Evolutionary conservation across 2,888 invertebrate species (phyloP), one percentile per base, ranked within the genome.

Genomic region (Conchocele bisecta): DNA sequence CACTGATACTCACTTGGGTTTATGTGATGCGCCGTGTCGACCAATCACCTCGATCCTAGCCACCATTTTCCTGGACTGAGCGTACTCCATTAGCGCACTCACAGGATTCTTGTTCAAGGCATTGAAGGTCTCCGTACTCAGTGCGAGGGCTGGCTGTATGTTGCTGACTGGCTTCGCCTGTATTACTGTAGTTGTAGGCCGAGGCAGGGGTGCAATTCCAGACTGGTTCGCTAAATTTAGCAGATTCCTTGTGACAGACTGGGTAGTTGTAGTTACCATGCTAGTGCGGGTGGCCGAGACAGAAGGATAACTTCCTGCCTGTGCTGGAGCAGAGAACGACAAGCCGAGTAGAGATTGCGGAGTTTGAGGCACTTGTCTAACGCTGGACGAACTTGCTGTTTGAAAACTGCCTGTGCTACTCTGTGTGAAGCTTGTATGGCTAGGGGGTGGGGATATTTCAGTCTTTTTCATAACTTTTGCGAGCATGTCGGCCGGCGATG

Each of bases 1-100:
- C n/a, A n/a, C n/a, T n/a, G n/a, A n/a, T n/a, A 81, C 85, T 83
- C 79, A 91, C 91, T 84, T 89, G 57, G 91, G 91, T 74, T 86
- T 86, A 66, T 92, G 92, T 33, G 91, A 83, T 7, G 91, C 90
- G 48, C 92, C 92, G 51, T 82, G 79, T 63, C 84, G 84, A 31
- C 83, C 82, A 11, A 91, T 65, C 22, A 90, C 86, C 54, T 91
- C 89, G 53, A 91, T 89, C 48, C 83, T 81, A 3, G 89, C 90
- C 28, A 81, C 79, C 64, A 85, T 73, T 50, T 89, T 88, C 20
- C 91, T 84, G 7, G 89, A 85, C 79, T 92, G 92, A n/a, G 90
- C 91, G 79, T 90, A 91, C 75, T 92, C 92, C 86, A 90, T 90
- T 41, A 92, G 82, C 17, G 91, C 91, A 83, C 90, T 90, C 31